Percentiles rank a stretch among this genome's conserved stretches.
Evolutionary conservation across 2,888 invertebrate species (phyloP).

Genomic region (Eucriotettix oculatus): DNA sequence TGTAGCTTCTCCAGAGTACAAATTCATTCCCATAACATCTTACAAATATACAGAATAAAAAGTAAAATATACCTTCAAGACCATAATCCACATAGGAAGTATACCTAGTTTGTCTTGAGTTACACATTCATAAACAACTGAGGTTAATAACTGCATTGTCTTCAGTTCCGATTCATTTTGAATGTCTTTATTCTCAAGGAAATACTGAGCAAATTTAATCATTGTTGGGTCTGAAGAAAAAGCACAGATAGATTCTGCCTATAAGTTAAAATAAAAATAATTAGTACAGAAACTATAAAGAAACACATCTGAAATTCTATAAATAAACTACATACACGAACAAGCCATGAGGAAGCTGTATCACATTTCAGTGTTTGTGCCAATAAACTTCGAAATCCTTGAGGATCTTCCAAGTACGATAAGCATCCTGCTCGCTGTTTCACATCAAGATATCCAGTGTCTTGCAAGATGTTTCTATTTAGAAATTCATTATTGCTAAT

Average conservation of each 20-base stretch:
- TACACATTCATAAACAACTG: constrained; percentile 63
- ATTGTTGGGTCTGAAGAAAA: constrained; percentile 60
- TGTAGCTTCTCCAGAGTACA: no score
- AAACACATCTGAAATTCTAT: not conserved
- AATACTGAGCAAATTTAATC: constrained; percentile 50
- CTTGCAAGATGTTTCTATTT: constrained; percentile 41
- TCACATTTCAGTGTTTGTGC: constrained; percentile 67
- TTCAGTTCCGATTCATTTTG: constrained; percentile 23
- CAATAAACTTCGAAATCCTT: constrained; percentile 58
- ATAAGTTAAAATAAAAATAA: constrained; percentile 4
- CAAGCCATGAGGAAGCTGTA: constrained; percentile 48
- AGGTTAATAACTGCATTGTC: constrained; percentile 41
- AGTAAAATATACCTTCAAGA: constrained; percentile 40
- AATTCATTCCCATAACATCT: not conserved
- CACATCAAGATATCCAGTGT: constrained; percentile 55
- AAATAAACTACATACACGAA: constrained; percentile 16
- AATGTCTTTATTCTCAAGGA: constrained; percentile 26
- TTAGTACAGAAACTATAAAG: not conserved
- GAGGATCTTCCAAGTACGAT: constrained; percentile 71
- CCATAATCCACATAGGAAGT: constrained; percentile 51
- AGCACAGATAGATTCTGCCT: constrained; percentile 46
- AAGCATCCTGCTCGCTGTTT: constrained; percentile 82
- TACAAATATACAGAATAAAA: constrained; percentile 10
- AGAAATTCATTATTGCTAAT: no score
- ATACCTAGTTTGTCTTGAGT: constrained; percentile 62